Conservation (phyloP, 2,113 vertebrate genomes). For the pig (Sus scrofa) region T2T-Sscrofa CM000815.6:96483001-96483500, state of each 20-base stretch:
- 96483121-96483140: background rate
- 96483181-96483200: background rate
- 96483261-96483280: conserved; percentile 41
- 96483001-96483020: background rate
- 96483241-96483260: conserved; percentile 49
- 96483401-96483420: conserved; percentile 69
- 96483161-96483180: background rate
- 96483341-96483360: conserved; percentile 40
- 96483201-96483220: background rate
- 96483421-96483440: too few species aligned
- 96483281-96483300: conserved; percentile 65
- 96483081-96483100: accelerated
- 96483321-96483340: conserved; percentile 68
- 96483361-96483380: conserved; percentile 42
- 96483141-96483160: background rate
- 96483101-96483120: background rate
- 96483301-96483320: conserved; percentile 50
- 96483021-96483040: background rate
- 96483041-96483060: background rate
- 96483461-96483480: conserved; percentile 56
- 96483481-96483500: conserved; percentile 66
- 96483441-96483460: conserved; percentile 51
- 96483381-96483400: conserved; percentile 72
- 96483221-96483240: background rate
- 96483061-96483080: background rate